These are phyloP conservation scores for Enteromius radiatus DNA, from an alignment of 2,797 vertebrate genomes.

Conservation along the genomic window DNA sequence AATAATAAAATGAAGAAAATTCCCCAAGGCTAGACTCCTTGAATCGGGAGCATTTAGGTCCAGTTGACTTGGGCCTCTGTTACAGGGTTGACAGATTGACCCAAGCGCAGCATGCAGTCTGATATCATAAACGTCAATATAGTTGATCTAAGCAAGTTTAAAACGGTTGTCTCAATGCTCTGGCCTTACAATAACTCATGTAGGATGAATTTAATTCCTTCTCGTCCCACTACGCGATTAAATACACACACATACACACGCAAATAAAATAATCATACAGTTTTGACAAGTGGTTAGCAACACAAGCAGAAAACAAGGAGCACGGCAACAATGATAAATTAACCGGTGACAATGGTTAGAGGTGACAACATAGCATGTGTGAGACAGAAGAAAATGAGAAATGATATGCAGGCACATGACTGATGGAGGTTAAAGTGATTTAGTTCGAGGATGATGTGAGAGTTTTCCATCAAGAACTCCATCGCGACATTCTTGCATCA, in stretches of 20 bases:
- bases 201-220: slow-evolving; percentile 2
- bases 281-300: slow-evolving; percentile 56
- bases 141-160: slow-evolving; percentile 66
- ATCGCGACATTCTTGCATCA: slow-evolving; percentile 66
- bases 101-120: slow-evolving; percentile 37
- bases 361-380: slow-evolving; percentile 41
- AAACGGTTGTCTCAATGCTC: slow-evolving; percentile 71
- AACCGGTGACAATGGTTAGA: slow-evolving; percentile 50
- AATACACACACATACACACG: slow-evolving; percentile 27
- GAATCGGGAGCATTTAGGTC: background rate
- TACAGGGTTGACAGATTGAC: slow-evolving; percentile 14
- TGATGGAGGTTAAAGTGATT: slow-evolving; percentile 11
- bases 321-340: slow-evolving; percentile 61
- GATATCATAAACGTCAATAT: slow-evolving; percentile 33
- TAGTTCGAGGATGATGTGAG: slow-evolving; percentile 38
- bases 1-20: background rate
- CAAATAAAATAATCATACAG: slow-evolving; percentile 38
- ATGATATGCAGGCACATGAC: slow-evolving; percentile 30
- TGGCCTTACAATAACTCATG: slow-evolving; percentile 8
- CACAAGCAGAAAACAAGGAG: slow-evolving; percentile 44
- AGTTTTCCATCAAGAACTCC: slow-evolving; percentile 31
- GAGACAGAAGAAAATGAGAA: slow-evolving; percentile 1
- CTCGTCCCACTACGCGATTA: background rate
- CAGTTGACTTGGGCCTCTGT: slow-evolving; percentile 14
- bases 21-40: background rate